Evolutionary conservation across 2,888 invertebrate genomes (phyloP).

Genomic region (Oscheius sp.): DNA sequence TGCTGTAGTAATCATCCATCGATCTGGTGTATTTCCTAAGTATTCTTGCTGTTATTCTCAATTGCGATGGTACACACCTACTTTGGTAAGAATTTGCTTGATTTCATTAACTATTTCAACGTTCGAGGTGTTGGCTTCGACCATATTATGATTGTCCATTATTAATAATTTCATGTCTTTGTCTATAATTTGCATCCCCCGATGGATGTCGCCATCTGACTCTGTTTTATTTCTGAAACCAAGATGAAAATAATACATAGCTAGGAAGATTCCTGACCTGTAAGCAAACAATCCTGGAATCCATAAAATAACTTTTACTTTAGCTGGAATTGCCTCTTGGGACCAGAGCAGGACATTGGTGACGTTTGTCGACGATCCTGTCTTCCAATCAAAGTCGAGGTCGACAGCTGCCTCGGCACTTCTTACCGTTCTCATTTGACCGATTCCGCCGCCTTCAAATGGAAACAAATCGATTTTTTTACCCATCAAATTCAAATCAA

Average conservation of each 20-base stretch:
- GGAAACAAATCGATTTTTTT: conserved; percentile 1
- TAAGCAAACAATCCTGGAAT: conserved; percentile 10
- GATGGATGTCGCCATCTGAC: not conserved
- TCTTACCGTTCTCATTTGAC: not conserved
- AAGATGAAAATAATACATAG: not conserved
- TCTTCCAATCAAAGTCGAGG: not conserved
- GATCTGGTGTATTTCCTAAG: not conserved
- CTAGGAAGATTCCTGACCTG: not conserved
- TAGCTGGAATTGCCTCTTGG: not conserved
- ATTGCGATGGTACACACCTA: not conserved
- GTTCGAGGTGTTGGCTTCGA: not conserved
- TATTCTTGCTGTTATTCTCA: not conserved
- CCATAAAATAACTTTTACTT: not conserved
- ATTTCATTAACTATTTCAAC: not conserved
- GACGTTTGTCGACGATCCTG: not conserved
- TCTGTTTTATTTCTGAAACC: not conserved
- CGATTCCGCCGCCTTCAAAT: not conserved
- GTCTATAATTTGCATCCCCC: not conserved
- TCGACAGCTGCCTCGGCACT: not conserved
- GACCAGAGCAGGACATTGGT: conserved; percentile 1
- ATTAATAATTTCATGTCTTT: not conserved
- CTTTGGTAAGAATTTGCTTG: not conserved
- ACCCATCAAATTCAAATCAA: conserved; percentile 10
- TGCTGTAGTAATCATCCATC: not conserved
- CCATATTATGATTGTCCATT: not conserved